Percentiles rank a stretch among this genome's conserved stretches.
phyloP scores from a whole-genome alignment of 2,113 vertebrate genomes.

The Hypanus sabinus region DNA sequence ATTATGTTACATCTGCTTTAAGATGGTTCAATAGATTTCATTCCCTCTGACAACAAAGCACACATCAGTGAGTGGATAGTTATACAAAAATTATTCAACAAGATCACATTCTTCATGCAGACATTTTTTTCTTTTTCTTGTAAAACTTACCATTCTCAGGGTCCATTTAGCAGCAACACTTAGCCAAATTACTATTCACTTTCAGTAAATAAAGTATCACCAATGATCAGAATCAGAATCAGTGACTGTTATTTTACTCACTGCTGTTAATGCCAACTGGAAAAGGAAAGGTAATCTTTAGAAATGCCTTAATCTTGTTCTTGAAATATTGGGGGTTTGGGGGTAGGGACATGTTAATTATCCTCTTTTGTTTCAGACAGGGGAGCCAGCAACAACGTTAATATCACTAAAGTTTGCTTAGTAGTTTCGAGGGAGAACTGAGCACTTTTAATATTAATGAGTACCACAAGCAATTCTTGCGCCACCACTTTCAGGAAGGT shows the following conservation, averaged over 20 bases:
- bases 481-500: not conserved
- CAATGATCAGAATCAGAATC: not conserved
- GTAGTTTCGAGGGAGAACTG: not conserved
- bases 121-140: not conserved
- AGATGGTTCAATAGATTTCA: not conserved
- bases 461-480: not conserved
- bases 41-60: not conserved
- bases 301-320: not conserved
- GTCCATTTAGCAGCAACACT: not conserved
- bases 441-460: conserved; percentile 7
- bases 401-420: not conserved
- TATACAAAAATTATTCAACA: not conserved
- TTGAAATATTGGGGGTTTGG: not conserved
- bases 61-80: not conserved
- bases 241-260: conserved; percentile 24
- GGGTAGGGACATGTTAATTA: conserved; percentile 17
- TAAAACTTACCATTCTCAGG: not conserved
- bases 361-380: not conserved
- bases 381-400: not conserved
- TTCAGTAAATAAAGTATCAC: conserved; percentile 18
- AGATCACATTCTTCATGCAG: not conserved
- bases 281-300: not conserved
- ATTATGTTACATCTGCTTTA: not conserved
- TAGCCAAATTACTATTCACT: not conserved
- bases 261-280: not conserved